Percentiles rank a stretch among this genome's conserved stretches.
phyloP scores from a whole-genome alignment of 2,797 vertebrate genomes.

The Anguilla pacifica region DNA sequence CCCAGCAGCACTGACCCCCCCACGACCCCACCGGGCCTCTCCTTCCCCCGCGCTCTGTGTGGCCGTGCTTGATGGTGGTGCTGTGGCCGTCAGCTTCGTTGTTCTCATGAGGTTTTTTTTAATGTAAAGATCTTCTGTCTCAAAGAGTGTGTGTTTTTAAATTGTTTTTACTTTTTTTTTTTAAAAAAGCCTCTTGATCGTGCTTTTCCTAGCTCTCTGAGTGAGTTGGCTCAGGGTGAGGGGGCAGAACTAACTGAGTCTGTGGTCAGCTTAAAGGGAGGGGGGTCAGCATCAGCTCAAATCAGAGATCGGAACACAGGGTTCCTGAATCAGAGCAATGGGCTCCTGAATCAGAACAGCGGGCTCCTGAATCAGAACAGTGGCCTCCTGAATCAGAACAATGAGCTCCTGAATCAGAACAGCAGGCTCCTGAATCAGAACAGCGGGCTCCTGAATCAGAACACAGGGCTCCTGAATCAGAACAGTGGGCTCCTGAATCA shows the following conservation, averaged over 20 bases:
- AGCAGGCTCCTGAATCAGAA: not conserved
- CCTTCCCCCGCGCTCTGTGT: not conserved
- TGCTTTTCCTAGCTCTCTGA: not conserved
- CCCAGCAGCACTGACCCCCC: conserved; percentile 60
- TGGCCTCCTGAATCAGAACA: not conserved
- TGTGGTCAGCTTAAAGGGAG: not conserved
- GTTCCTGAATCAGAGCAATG: not conserved
- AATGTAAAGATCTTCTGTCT: not conserved
- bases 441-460: not conserved
- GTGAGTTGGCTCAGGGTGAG: not conserved
- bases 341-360: not conserved
- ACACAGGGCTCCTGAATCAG: not conserved
- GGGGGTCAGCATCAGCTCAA: not conserved
- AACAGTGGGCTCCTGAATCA: not conserved
- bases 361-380: not conserved
- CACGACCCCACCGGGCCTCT: not conserved
- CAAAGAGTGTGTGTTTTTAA: not conserved
- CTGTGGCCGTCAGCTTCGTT: not conserved
- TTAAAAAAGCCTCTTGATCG: not conserved
- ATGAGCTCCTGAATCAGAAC: not conserved
- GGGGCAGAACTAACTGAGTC: not conserved
- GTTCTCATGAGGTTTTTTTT: not conserved
- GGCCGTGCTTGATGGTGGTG: conserved; percentile 3
- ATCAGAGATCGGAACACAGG: not conserved
- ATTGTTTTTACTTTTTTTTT: not conserved